These are phyloP conservation scores for Penaeus japonicus DNA, from an alignment of 1,140 invertebrate genomes.

Conservation along the genomic window DNA sequence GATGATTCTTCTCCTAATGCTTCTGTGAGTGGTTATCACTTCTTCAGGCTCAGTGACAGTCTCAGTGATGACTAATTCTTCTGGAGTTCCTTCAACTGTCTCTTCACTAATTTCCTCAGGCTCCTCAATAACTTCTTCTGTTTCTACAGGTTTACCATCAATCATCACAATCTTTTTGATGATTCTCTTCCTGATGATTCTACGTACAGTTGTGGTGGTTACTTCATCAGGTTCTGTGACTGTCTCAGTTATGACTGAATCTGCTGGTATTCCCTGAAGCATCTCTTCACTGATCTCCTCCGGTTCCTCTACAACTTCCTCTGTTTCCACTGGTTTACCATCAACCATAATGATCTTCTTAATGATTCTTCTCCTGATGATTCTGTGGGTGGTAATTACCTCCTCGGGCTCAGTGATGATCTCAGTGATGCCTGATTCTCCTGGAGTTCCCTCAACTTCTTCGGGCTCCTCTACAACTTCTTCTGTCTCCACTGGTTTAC, in stretches of 20 bases:
- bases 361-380: not conserved
- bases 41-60: not conserved
- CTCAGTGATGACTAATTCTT: not conserved
- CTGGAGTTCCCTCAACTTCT: not conserved
- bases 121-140: not conserved
- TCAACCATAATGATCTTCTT: conserved; percentile 11
- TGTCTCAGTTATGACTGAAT: not conserved
- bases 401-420: not conserved
- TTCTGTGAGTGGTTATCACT: not conserved
- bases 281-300: not conserved
- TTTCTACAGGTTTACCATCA: not conserved
- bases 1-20: conserved; percentile 19
- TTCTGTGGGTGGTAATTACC: not conserved
- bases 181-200: not conserved
- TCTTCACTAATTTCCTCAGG: not conserved
- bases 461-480: not conserved
- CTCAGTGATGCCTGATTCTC: not conserved
- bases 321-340: conserved; percentile 32
- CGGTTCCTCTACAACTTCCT: conserved; percentile 43
- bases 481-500: not conserved
- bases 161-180: not conserved
- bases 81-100: not conserved
- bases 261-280: not conserved
- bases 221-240: not conserved
- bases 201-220: not conserved